phyloP scores from a whole-genome alignment of 2,797 vertebrate species.

The Anisognathus igniventris region DNA sequence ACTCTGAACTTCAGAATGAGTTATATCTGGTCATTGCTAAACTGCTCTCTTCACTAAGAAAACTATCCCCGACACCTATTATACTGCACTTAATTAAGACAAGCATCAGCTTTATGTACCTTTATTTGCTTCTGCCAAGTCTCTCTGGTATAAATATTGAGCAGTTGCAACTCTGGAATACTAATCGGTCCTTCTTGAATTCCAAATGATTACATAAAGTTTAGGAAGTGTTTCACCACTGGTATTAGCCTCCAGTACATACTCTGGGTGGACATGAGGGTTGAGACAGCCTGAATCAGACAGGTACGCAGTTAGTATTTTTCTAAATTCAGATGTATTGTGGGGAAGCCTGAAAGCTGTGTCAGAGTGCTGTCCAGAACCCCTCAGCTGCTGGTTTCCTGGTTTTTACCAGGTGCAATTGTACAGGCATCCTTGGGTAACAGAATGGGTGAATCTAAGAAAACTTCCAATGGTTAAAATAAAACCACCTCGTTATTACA shows the following conservation, averaged over 20 bases:
- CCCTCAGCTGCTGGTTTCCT: neutral
- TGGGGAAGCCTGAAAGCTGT: conserved; percentile 63
- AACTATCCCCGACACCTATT: conserved; percentile 73
- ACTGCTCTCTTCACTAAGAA: conserved; percentile 73
- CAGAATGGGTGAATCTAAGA: neutral
- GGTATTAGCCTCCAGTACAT: conserved; percentile 48
- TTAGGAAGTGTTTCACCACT: conserved; percentile 82
- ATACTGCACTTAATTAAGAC: conserved; percentile 87
- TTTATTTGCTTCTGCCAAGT: conserved; percentile 79
- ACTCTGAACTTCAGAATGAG: conserved; percentile 80
- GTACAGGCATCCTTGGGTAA: neutral
- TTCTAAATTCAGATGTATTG: conserved; percentile 78
- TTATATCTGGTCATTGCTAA: conserved; percentile 77
- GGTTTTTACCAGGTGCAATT: neutral
- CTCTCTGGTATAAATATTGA: conserved; percentile 85
- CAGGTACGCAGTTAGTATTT: conserved; percentile 55
- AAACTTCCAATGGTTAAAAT: neutral
- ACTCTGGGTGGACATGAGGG: conserved; percentile 54
- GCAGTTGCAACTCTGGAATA: conserved; percentile 72
- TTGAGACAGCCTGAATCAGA: conserved; percentile 72
- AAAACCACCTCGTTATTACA: neutral
- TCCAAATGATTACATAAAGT: conserved; percentile 82
- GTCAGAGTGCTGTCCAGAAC: neutral
- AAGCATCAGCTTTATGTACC: conserved; percentile 77
- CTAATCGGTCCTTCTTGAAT: conserved; percentile 83